These are phyloP conservation scores for Adelosebastes latens DNA, from an alignment of 2,797 vertebrate species.

Conservation along the genomic window DNA sequence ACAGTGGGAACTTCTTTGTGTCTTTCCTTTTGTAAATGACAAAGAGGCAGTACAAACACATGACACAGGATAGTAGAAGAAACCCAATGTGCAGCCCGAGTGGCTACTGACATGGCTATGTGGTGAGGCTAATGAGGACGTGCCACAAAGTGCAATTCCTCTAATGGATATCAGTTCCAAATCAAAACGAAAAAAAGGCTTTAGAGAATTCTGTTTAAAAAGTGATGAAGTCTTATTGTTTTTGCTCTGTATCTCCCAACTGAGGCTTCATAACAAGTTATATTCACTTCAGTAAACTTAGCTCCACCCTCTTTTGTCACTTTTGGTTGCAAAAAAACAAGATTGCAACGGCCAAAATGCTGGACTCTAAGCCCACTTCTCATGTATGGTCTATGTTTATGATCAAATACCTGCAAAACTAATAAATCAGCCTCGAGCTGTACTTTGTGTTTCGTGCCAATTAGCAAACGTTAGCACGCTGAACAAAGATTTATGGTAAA, in stretches of 20 bases:
- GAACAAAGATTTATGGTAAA: background rate
- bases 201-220: background rate
- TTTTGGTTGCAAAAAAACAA: too few species aligned
- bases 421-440: too few species aligned
- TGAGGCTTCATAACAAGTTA: too few species aligned
- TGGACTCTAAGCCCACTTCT: too few species aligned
- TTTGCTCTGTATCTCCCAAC: too few species aligned
- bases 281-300: too few species aligned
- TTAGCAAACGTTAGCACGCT: background rate
- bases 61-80: background rate
- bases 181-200: background rate
- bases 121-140: background rate
- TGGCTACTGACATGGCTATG: background rate
- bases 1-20: background rate
- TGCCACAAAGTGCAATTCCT: background rate
- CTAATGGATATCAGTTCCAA: background rate
- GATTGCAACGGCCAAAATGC: too few species aligned
- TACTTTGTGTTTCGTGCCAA: background rate
- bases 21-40: background rate
- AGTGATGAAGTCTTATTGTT: background rate
- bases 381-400: too few species aligned
- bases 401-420: too few species aligned
- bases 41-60: background rate
- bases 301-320: too few species aligned
- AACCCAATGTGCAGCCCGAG: background rate